These are phyloP conservation scores for Leptopilina boulardi DNA, from an alignment of 1,140 invertebrate genomes.

Conservation along the genomic window DNA sequence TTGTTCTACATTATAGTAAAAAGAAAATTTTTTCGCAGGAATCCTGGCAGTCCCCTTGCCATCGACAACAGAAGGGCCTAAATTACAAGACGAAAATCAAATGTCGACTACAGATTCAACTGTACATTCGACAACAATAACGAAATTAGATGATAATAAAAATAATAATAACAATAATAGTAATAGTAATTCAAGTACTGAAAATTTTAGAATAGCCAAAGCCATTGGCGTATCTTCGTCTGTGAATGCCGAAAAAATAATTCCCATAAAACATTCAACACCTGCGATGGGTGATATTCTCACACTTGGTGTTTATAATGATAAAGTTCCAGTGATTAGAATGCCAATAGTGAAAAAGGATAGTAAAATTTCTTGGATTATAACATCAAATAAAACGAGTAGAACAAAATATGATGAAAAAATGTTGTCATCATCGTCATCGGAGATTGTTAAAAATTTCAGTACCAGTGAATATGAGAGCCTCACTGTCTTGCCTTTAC, in stretches of 20 bases:
- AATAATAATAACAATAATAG: slow-evolving; percentile 18
- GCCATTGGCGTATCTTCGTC: slow-evolving; percentile 60
- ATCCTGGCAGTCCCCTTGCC: slow-evolving; percentile 62
- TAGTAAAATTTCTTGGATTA: slow-evolving; percentile 59
- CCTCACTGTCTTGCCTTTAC: slow-evolving; percentile 66
- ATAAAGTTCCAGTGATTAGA: slow-evolving; percentile 36
- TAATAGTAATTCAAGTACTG: not conserved
- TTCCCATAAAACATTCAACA: not conserved
- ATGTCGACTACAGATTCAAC: slow-evolving; percentile 27
- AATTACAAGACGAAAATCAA: slow-evolving; percentile 39
- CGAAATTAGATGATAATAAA: slow-evolving; percentile 35
- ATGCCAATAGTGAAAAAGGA: slow-evolving; percentile 56
- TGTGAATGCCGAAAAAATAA: not conserved
- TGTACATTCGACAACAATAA: slow-evolving; percentile 12
- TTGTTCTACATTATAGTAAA: too few species aligned
- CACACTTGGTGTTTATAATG: slow-evolving; percentile 1
- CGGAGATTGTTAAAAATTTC: slow-evolving; percentile 44
- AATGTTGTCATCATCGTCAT: too few species aligned
- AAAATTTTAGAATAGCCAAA: slow-evolving; percentile 62
- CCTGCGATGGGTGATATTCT: not conserved
- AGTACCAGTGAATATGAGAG: slow-evolving; percentile 55
- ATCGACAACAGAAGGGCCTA: slow-evolving; percentile 60
- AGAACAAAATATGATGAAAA: slow-evolving; percentile 55
- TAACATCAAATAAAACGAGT: slow-evolving; percentile 54
- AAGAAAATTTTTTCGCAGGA: slow-evolving; percentile 49